Evolutionary conservation across 64 coral and sea anemone species (phyloP).

Genomic region (Pocillopora damicornis): DNA sequence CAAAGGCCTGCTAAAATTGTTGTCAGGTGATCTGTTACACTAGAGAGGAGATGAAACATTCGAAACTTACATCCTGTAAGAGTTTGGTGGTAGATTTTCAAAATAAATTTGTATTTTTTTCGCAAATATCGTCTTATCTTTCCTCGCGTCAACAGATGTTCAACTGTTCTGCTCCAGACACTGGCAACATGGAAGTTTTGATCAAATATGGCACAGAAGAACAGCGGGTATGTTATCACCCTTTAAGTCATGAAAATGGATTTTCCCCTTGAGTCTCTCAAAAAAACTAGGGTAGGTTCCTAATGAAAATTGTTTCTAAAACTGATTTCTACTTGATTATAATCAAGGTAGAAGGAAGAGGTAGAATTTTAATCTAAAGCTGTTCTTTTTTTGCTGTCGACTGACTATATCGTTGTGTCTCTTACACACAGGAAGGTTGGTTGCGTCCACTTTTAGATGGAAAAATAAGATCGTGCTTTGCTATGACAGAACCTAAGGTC

Average conservation of each 20-base stretch:
- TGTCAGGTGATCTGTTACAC: no score
- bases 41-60: no score
- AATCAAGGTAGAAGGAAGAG: no score
- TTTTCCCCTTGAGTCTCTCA: neutral
- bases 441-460: conserved; percentile 82
- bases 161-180: conserved; percentile 98
- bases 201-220: conserved; percentile 86
- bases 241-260: no score
- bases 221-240: conserved; percentile 63
- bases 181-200: conserved; percentile 98
- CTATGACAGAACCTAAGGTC: conserved; percentile 95
- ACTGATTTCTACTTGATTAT: no score
- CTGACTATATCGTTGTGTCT: neutral
- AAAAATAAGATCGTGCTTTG: conserved; percentile 95
- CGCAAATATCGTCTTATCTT: neutral
- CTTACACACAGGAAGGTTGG: conserved; percentile 64
- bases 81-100: neutral
- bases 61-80: neutral
- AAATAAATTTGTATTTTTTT: neutral
- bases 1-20: no score
- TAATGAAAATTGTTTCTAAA: no score
- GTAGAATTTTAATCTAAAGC: no score
- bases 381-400: no score
- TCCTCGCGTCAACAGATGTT: conserved; percentile 53
- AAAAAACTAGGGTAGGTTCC: no score